Evolutionary conservation across 2,113 vertebrate species (phyloP).

Genomic region (Poecile atricapillus): DNA sequence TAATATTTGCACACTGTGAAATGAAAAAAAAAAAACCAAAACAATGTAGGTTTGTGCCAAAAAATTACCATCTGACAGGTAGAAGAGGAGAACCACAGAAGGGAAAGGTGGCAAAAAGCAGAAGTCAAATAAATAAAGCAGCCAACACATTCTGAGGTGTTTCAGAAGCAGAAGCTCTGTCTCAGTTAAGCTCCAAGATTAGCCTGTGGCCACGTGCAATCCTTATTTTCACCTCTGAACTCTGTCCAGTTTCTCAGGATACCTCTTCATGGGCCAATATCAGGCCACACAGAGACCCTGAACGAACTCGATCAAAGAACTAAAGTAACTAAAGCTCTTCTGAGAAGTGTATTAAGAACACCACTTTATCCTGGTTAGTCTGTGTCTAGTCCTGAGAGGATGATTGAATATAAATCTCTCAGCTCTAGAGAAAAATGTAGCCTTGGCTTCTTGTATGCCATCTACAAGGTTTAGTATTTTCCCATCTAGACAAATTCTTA

Average conservation of each 20-base stretch:
- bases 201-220: not conserved
- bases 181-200: not conserved
- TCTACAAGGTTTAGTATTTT: not conserved
- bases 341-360: slow-evolving; percentile 3
- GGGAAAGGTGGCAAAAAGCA: not conserved
- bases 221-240: not conserved
- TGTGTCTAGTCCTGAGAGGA: not conserved
- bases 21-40: not conserved
- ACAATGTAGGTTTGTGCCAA: not conserved
- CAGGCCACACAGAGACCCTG: not conserved
- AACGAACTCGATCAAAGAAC: not conserved
- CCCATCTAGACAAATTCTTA: not conserved
- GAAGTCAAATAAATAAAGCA: not conserved
- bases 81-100: not conserved
- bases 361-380: slow-evolving; percentile 13
- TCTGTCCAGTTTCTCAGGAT: not conserved
- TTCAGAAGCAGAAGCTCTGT: not conserved
- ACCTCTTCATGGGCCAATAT: not conserved
- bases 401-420: slow-evolving; percentile 1
- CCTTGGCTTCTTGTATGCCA: not conserved
- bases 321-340: slow-evolving; percentile 3
- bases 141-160: not conserved
- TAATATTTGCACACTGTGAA: not conserved
- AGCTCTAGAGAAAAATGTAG: not conserved
- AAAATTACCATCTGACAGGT: not conserved